phyloP scores from a whole-genome alignment of 2,888 invertebrate genomes.

The Cosmia pyralina region DNA sequence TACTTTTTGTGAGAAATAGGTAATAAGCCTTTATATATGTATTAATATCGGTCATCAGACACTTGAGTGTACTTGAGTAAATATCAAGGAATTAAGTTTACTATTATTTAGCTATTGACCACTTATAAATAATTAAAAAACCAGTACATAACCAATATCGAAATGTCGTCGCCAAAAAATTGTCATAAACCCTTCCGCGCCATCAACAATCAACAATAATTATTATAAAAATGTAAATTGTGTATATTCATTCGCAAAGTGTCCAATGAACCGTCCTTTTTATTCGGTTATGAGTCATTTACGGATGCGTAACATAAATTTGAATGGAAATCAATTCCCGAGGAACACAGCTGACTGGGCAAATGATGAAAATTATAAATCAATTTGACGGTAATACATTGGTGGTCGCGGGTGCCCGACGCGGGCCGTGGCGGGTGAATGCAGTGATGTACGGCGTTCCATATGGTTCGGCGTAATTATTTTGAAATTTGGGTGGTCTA shows the following conservation, averaged over 20 bases:
- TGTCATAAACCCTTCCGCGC: conserved; percentile 33
- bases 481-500: conserved; percentile 12
- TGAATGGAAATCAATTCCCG: conserved; percentile 66
- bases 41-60: not conserved
- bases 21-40: not conserved
- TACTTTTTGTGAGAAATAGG: not conserved
- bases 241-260: conserved; percentile 46
- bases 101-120: not conserved
- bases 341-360: conserved; percentile 58
- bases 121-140: not conserved
- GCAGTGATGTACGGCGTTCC: conserved; percentile 41
- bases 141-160: not conserved
- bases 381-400: conserved; percentile 68
- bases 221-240: conserved; percentile 54
- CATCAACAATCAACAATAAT: conserved; percentile 35
- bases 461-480: conserved; percentile 26
- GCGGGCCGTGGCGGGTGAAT: conserved; percentile 11
- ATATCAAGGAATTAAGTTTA: not conserved
- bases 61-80: not conserved
- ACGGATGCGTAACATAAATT: conserved; percentile 61
- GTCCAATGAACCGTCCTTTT: conserved; percentile 59
- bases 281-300: conserved; percentile 58
- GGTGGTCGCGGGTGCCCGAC: conserved; percentile 44
- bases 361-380: conserved; percentile 73
- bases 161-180: conserved; percentile 4